A percentile compares a stretch with the other conserved stretches of the same genome.
phyloP scores from a whole-genome alignment of 2,888 invertebrate species.

The Cheilosia variabilis region DNA sequence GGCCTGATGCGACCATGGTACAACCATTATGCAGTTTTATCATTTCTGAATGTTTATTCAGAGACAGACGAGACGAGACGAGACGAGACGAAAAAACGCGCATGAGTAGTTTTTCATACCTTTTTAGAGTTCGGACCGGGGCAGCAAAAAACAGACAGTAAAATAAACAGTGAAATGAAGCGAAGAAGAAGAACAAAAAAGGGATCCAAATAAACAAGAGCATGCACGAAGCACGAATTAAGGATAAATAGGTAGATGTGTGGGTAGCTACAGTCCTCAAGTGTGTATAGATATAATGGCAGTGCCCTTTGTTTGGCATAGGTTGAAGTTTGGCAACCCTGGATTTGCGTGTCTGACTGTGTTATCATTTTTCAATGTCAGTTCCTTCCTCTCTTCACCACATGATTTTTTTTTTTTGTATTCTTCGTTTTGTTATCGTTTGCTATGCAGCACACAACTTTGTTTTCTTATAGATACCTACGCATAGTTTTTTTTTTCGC shows the following conservation, averaged over 20 bases:
- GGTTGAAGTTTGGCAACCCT: constrained; percentile 67
- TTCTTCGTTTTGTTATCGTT: constrained; percentile 39
- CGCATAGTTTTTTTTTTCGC: too few relatives aligned
- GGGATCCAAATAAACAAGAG: constrained; percentile 56
- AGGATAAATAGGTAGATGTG: constrained; percentile 29
- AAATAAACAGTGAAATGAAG: constrained; percentile 46
- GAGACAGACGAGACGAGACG: constrained; percentile 1
- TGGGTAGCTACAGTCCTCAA: constrained; percentile 11
- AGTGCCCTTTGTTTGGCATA: constrained; percentile 16
- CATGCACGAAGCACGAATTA: constrained; percentile 1
- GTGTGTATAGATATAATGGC: constrained; percentile 3
- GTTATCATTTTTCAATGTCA: constrained; percentile 75
- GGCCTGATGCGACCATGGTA: constrained; percentile 7
- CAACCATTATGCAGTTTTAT: constrained; percentile 24
- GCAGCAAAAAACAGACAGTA: constrained; percentile 33
- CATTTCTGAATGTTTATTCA: constrained; percentile 31
- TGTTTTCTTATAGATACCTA: too few relatives aligned
- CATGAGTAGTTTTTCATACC: background rate
- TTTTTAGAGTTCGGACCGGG: background rate
- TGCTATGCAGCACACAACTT: constrained; percentile 13
- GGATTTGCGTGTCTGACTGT: constrained; percentile 46
- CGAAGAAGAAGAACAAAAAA: constrained; percentile 17
- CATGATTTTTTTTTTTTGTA: constrained; percentile 46
- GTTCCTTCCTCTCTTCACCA: constrained; percentile 27
- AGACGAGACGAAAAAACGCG: background rate